Conservation (phyloP, 2,113 vertebrate species). For the Vidua chalybeata region DNA sequence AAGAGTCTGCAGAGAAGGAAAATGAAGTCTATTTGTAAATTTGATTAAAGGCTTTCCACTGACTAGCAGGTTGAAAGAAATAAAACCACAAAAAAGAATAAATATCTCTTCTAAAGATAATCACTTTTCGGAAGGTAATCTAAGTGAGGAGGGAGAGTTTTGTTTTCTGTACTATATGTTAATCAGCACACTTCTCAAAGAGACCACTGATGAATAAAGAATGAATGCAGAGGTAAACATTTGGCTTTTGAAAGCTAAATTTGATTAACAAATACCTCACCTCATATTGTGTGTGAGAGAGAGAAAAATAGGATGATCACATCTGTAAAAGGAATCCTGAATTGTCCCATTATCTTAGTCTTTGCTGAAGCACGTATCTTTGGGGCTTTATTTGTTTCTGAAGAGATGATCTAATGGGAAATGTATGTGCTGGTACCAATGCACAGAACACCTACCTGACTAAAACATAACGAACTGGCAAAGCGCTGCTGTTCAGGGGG, state of each 20-base stretch:
- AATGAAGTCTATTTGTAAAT: constrained; percentile 52
- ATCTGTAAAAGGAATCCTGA: constrained; percentile 37
- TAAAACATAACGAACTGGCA: constrained; percentile 54
- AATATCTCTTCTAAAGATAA: constrained; percentile 65
- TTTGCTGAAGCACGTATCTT: constrained; percentile 54
- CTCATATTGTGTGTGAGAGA: constrained; percentile 26
- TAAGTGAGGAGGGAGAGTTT: constrained; percentile 45
- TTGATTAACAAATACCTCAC: constrained; percentile 75
- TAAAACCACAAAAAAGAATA: constrained; percentile 67
- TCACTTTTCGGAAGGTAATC: constrained; percentile 46
- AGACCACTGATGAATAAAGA: constrained; percentile 63
- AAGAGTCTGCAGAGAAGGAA: constrained; percentile 67
- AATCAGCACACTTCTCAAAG: constrained; percentile 72
- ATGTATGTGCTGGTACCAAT: not conserved
- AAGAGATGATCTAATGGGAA: constrained; percentile 56
- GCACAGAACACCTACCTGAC: constrained; percentile 19
- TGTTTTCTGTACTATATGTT: constrained; percentile 71
- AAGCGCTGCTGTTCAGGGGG: not conserved
- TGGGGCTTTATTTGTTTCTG: constrained; percentile 51
- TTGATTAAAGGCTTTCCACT: constrained; percentile 30
- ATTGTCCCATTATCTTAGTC: constrained; percentile 33
- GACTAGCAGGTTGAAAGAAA: constrained; percentile 15
- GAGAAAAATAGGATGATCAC: constrained; percentile 1
- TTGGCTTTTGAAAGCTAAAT: constrained; percentile 67
- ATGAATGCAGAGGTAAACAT: constrained; percentile 52